Evolutionary conservation across 2,888 invertebrate genomes (phyloP).

Genomic region (Lepidocyrtinus sp.): DNA sequence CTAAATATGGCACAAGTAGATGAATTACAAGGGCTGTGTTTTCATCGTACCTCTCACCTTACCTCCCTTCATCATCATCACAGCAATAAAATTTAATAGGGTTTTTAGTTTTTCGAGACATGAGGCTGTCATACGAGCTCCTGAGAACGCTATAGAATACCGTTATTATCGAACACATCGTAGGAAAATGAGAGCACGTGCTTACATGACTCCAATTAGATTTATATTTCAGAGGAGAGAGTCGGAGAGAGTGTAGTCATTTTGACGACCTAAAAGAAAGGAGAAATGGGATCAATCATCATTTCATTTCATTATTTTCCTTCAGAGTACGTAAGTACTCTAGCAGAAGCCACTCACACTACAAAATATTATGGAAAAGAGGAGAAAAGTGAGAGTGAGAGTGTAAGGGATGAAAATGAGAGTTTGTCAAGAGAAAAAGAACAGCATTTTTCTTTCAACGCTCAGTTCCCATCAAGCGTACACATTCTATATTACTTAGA

Average conservation of each 20-base stretch:
- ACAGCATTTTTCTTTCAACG: neutral
- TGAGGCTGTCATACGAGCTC: neutral
- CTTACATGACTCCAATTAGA: slow-evolving; percentile 16
- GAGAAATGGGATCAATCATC: slow-evolving; percentile 34
- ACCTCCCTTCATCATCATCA: slow-evolving; percentile 1
- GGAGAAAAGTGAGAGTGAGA: neutral
- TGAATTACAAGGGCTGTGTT: no score
- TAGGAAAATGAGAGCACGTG: slow-evolving; percentile 13
- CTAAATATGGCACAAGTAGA: no score
- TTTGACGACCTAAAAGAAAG: neutral
- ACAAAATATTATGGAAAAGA: no score
- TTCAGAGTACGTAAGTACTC: slow-evolving; percentile 8
- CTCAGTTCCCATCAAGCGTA: neutral
- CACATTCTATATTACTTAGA: no score
- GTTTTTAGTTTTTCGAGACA: slow-evolving; percentile 6
- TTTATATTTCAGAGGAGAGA: slow-evolving; percentile 16
- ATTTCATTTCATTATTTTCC: slow-evolving; percentile 18
- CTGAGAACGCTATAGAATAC: no score
- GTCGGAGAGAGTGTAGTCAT: neutral
- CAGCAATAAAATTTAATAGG: slow-evolving; percentile 18
- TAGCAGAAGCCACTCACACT: neutral
- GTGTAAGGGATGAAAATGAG: slow-evolving; percentile 18
- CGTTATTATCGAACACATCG: slow-evolving; percentile 12
- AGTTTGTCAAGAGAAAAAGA: slow-evolving; percentile 13
- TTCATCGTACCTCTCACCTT: neutral